phyloP scores from a whole-genome alignment of 2,113 vertebrate genomes.

The Tachysurus fulvidraco region DNA sequence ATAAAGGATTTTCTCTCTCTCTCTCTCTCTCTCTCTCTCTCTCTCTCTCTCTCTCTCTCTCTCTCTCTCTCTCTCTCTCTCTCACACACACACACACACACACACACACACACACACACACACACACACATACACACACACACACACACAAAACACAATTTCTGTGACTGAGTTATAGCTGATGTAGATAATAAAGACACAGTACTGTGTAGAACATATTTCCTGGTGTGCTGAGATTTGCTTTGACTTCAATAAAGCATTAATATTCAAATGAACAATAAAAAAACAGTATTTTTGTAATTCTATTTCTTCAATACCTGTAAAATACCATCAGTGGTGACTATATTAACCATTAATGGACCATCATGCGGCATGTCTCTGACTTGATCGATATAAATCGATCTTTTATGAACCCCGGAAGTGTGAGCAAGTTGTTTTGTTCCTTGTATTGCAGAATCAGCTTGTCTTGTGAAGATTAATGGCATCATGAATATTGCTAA shows the following conservation, averaged over 20 bases:
- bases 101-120: too few species aligned
- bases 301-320: background rate
- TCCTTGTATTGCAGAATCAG: conserved; percentile 29
- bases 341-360: background rate
- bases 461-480: background rate
- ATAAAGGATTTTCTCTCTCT: background rate
- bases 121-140: background rate
- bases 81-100: too few species aligned
- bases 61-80: too few species aligned
- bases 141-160: background rate
- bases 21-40: background rate
- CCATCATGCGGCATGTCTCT: background rate
- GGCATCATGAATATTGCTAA: background rate
- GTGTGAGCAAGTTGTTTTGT: conserved; percentile 2
- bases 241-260: background rate
- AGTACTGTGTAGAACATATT: conserved; percentile 1
- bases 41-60: too few species aligned
- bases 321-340: background rate
- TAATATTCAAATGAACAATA: background rate
- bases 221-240: background rate
- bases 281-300: background rate
- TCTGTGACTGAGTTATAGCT: background rate
- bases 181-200: conserved; percentile 16
- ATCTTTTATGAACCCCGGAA: background rate
- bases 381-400: background rate